phyloP scores from a whole-genome alignment of 2,797 vertebrate genomes.

The Tapirus indicus region DNA sequence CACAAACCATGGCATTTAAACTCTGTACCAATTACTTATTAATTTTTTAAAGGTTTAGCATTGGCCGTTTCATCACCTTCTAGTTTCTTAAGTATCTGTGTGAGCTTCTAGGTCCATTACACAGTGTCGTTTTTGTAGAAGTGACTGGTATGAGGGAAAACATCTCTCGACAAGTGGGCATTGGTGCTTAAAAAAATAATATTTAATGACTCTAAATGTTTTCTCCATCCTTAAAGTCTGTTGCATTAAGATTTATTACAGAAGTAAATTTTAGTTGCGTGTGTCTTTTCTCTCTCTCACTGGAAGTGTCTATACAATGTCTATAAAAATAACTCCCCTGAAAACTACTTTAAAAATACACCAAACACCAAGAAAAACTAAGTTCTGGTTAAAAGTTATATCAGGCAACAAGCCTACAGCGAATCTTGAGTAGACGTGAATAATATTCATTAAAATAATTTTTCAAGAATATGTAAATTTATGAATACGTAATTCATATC shows the following conservation, averaged over 20 bases:
- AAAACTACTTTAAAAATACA: background rate
- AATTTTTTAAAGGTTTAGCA: background rate
- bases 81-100: background rate
- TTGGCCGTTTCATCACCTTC: background rate
- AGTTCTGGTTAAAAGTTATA: background rate
- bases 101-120: background rate
- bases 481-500: background rate
- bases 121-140: background rate
- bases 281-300: background rate
- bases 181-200: background rate
- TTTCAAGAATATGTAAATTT: background rate
- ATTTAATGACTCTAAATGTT: background rate
- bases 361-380: background rate
- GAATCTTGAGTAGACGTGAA: background rate
- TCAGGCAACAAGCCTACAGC: background rate
- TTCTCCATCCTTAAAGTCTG: background rate
- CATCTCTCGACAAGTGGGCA: background rate
- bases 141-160: background rate
- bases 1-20: background rate
- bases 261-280: background rate
- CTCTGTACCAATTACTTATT: background rate
- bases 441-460: background rate
- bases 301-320: background rate
- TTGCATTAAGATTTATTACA: background rate
- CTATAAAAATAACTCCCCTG: background rate